These are phyloP conservation scores for Calliopum simillimum DNA, from an alignment of 2,888 invertebrate species.

Conservation along the genomic window DNA sequence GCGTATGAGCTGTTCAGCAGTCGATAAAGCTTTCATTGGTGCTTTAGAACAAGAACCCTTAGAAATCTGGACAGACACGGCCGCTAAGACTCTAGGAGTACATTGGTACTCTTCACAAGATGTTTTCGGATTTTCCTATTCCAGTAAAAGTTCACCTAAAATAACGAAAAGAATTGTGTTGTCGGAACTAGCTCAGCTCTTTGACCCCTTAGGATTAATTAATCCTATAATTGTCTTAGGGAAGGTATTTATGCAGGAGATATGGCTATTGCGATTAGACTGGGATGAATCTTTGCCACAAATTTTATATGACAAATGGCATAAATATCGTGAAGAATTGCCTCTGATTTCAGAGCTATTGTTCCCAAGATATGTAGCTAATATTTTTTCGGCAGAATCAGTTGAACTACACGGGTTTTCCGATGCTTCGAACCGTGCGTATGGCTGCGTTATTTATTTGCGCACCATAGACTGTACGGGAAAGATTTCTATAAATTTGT, in stretches of 20 bases:
- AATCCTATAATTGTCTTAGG: not conserved
- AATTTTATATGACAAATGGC: too few species aligned
- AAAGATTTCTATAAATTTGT: too few species aligned
- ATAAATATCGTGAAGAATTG: too few species aligned
- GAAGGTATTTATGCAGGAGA: not conserved
- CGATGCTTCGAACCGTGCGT: too few species aligned
- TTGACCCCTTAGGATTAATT: not conserved
- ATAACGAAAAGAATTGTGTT: conserved; percentile 11
- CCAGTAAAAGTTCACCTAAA: not conserved
- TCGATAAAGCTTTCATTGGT: not conserved
- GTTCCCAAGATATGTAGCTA: too few species aligned
- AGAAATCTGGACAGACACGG: not conserved
- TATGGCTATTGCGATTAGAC: too few species aligned
- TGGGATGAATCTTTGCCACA: not conserved
- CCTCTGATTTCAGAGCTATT: too few species aligned
- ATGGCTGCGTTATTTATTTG: too few species aligned
- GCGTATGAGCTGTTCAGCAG: not conserved
- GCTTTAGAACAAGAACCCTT: not conserved
- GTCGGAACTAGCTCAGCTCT: not conserved
- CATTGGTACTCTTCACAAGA: not conserved
- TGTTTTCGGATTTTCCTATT: not conserved
- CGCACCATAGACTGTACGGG: too few species aligned
- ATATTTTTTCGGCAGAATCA: too few species aligned
- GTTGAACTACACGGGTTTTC: too few species aligned
- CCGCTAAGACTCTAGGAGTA: not conserved